Conservation (phyloP, 2,888 invertebrate species). For the Halocaridina rubra region DNA sequence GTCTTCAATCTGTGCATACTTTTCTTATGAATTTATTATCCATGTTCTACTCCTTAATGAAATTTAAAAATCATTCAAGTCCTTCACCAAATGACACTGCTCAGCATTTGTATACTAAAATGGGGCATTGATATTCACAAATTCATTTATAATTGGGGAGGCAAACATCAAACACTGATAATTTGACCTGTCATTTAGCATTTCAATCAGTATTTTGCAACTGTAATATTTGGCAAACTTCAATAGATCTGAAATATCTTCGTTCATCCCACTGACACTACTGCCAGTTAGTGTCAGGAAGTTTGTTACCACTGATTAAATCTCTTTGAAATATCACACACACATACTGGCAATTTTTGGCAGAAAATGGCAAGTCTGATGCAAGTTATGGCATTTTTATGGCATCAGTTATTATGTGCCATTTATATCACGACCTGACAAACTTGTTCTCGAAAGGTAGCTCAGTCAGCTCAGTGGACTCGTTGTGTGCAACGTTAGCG, state of each 20-base stretch:
- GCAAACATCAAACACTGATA: slow-evolving; percentile 5
- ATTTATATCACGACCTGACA: too few relatives aligned
- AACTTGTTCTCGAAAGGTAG: too few relatives aligned
- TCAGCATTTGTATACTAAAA: slow-evolving; percentile 3
- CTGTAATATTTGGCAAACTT: not conserved
- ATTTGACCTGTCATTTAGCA: slow-evolving; percentile 17
- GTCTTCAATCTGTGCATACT: not conserved
- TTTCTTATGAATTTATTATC: not conserved
- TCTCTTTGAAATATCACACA: not conserved
- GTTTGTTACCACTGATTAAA: too few relatives aligned
- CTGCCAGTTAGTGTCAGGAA: too few relatives aligned
- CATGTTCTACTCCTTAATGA: not conserved
- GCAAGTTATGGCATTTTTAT: too few relatives aligned
- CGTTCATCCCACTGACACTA: not conserved
- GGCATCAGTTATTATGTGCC: too few relatives aligned
- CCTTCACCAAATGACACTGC: slow-evolving; percentile 9
- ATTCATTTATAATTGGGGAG: slow-evolving; percentile 7
- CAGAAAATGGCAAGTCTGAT: too few relatives aligned
- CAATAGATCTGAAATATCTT: not conserved
- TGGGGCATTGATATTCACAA: slow-evolving; percentile 8
- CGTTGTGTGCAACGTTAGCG: too few relatives aligned
- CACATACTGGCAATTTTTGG: too few relatives aligned
- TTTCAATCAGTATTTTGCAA: not conserved
- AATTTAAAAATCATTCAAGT: not conserved
- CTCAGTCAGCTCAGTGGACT: too few relatives aligned